Base-by-base conservation (phyloP, 2,888 invertebrate species). In the Oeneis ivallda region DNA sequence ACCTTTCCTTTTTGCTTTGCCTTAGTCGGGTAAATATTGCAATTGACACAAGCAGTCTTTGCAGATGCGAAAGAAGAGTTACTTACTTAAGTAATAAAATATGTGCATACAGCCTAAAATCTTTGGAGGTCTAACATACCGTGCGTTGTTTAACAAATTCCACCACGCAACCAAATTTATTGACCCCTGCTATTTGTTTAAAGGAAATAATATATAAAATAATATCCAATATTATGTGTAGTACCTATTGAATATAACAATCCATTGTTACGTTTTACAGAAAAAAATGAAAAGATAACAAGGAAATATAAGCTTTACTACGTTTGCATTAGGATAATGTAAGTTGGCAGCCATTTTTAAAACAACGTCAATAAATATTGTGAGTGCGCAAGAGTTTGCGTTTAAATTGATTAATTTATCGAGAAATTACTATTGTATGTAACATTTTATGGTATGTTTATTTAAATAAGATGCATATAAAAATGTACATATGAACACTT, bases 341-440 rank as follows among this genome's bases (percentile, higher is more conserved):
- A 50, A 50, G 10, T 39, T 17, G 19, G 60, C 37, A 10, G 58
- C 58, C 58, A 58, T 58, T 34, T 58, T 45, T 76, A 75, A 72
- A 65, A 5, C 6, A 26, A 19, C 9, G 68, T 73, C 79, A 84
- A 83, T 84, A 82, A 83, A 68, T 71, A 67, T 72, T 68, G 71
- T 77, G 72, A 74, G 43, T 43, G 47, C 60, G 49, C 60, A 56
- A 39, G 56, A 39, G 49, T 76, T 69, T 62, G 84, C 74, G 65
- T 85, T 70, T 72, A 84, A 85, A 85, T 85, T 71, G 79, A 72
- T 79, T 81, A 73, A 85, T 85, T 85, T 78, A 71, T 71, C 34
- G 32, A 19, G 41, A 52, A 58, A 62, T 56, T 53, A 57, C 61
- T 54, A 66, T 66, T 66, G 66, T 66, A 32, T 66, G 60, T 50